phyloP scores from a whole-genome alignment of 2,888 invertebrate genomes.

The Harpalus rufipes region DNA sequence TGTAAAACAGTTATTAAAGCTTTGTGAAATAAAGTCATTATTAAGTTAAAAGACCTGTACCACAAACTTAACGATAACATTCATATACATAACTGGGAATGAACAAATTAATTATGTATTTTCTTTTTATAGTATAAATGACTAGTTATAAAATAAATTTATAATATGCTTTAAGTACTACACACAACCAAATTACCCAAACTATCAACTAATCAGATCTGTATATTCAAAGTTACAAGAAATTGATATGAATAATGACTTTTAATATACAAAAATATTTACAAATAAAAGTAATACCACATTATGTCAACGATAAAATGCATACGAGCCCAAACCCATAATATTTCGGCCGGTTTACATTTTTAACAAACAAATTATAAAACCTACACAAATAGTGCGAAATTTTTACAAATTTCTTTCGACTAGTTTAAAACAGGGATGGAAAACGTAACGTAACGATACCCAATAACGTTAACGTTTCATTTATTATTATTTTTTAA shows the following conservation, averaged over 20 bases:
- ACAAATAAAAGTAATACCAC: constrained; percentile 33
- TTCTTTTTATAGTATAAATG: constrained; percentile 46
- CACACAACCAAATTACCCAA: constrained; percentile 47
- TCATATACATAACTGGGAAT: constrained; percentile 53
- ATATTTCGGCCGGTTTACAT: too few relatives aligned
- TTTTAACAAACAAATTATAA: too few relatives aligned
- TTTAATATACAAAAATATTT: constrained; percentile 35
- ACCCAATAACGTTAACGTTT: too few relatives aligned
- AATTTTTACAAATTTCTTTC: too few relatives aligned
- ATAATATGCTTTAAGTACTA: constrained; percentile 48
- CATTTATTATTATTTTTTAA: too few relatives aligned
- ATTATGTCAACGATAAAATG: constrained; percentile 40
- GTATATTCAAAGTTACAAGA: not conserved
- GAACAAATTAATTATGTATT: constrained; percentile 32
- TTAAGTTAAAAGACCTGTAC: constrained; percentile 46
- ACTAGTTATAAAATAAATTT: constrained; percentile 56
- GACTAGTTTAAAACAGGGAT: too few relatives aligned
- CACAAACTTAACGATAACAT: constrained; percentile 55
- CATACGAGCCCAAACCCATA: too few relatives aligned
- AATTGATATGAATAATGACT: constrained; percentile 30
- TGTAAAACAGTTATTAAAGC: constrained; percentile 70
- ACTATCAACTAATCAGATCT: constrained; percentile 28
- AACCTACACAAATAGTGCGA: too few relatives aligned
- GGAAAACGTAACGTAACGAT: too few relatives aligned
- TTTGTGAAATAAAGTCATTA: constrained; percentile 57